A percentile compares a stretch with the other conserved stretches of the same genome.
Evolutionary conservation across 2,113 vertebrate genomes (phyloP).

Genomic region (Haemorhous mexicanus): DNA sequence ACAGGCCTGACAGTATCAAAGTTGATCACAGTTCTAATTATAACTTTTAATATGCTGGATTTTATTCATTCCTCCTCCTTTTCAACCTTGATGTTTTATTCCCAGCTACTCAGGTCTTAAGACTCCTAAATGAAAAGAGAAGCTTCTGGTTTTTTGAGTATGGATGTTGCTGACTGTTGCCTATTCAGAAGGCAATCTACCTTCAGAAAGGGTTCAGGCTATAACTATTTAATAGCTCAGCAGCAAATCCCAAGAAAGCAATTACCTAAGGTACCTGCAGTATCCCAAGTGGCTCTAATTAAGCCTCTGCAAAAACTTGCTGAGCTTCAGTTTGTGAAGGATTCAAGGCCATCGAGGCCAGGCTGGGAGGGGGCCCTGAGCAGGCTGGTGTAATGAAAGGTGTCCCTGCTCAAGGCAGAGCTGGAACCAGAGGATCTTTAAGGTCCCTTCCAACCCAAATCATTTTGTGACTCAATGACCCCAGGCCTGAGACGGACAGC

Average conservation of each 20-base stretch:
- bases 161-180: neutral
- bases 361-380: neutral
- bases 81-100: conserved; percentile 41
- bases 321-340: neutral
- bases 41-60: conserved; percentile 42
- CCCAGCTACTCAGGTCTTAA: conserved; percentile 20
- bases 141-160: neutral
- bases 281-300: neutral
- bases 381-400: neutral
- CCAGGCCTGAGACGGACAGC: neutral
- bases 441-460: neutral
- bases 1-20: conserved; percentile 33
- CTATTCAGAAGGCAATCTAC: neutral
- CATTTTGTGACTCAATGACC: neutral
- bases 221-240: neutral
- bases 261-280: neutral
- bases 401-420: neutral
- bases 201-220: neutral
- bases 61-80: conserved; percentile 64
- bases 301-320: neutral
- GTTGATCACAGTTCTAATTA: conserved; percentile 50
- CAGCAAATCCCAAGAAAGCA: neutral
- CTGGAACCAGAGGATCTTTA: neutral
- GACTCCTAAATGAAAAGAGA: neutral
- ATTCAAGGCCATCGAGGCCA: neutral